Percentiles rank a stretch among this genome's conserved stretches.
These are phyloP conservation scores for Scophthalmus maximus DNA, from an alignment of 2,113 vertebrate genomes.

Conservation along the genomic window DNA sequence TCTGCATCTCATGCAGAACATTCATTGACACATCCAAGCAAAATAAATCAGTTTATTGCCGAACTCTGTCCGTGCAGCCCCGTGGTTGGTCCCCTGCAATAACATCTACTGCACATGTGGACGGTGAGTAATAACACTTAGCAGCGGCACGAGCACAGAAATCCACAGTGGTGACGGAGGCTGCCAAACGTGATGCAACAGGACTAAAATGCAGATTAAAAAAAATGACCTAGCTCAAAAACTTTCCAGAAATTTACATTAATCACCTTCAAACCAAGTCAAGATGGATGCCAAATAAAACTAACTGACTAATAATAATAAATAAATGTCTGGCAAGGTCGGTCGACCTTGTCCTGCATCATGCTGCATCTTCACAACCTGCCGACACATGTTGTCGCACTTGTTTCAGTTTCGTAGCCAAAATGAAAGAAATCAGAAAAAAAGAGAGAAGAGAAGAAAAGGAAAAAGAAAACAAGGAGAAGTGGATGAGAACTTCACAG, in stretches of 20 bases:
- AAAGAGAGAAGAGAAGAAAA: too few relatives aligned
- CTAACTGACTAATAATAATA: neutral
- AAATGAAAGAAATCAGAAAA: too few relatives aligned
- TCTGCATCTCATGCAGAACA: too few relatives aligned
- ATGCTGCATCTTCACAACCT: neutral
- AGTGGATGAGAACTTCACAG: neutral
- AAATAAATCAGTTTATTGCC: too few relatives aligned
- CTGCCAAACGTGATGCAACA: neutral
- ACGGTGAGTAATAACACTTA: neutral
- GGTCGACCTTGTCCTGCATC: too few relatives aligned
- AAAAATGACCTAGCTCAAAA: neutral
- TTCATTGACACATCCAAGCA: too few relatives aligned
- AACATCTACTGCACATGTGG: too few relatives aligned
- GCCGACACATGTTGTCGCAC: neutral
- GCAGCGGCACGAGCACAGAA: neutral
- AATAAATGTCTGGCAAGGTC: too few relatives aligned
- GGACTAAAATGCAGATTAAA: neutral
- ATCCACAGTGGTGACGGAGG: neutral
- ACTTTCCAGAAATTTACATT: neutral
- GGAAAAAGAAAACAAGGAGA: neutral
- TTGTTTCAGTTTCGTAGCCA: too few relatives aligned
- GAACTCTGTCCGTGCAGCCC: too few relatives aligned
- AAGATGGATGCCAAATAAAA: constrained; percentile 2
- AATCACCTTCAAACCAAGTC: neutral
- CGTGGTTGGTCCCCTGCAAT: too few relatives aligned